phyloP scores from a whole-genome alignment of 2,113 vertebrate genomes.

The Ceyx margarethae region DNA sequence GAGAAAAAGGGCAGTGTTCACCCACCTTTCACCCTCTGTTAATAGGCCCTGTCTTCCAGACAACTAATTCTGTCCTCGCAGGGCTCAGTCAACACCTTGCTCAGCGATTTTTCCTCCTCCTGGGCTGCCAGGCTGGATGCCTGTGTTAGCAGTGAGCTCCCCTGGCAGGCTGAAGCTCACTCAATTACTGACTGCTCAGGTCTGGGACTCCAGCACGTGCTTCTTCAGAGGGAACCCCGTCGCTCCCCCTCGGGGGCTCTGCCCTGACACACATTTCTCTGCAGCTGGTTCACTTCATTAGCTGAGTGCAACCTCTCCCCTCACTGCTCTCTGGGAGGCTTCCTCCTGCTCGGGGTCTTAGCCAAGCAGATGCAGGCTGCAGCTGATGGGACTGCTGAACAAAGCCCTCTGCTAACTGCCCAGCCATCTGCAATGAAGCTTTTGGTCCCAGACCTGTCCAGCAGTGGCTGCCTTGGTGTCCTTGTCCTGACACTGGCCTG shows the following conservation, averaged over 20 bases:
- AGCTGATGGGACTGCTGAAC: neutral
- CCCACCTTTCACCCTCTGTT: constrained; percentile 1
- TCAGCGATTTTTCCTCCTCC: constrained; percentile 17
- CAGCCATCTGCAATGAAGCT: constrained; percentile 9
- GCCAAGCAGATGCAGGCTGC: neutral
- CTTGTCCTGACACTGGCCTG: neutral
- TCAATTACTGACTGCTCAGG: constrained; percentile 20
- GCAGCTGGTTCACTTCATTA: constrained; percentile 33
- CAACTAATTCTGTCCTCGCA: constrained; percentile 23
- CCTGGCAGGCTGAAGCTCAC: neutral
- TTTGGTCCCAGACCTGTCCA: neutral
- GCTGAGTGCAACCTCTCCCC: neutral
- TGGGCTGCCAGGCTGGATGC: neutral
- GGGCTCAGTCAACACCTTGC: constrained; percentile 10
- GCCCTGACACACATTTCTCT: constrained; percentile 12
- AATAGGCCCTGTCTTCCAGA: neutral
- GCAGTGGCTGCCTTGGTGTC: neutral
- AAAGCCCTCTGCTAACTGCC: neutral
- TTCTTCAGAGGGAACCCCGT: constrained; percentile 10
- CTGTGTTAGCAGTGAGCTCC: neutral
- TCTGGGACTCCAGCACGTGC: neutral
- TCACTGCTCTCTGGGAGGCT: neutral
- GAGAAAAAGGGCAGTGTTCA: neutral
- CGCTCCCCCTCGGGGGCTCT: neutral
- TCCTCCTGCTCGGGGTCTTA: neutral